Conservation (phyloP, 2,113 vertebrate species). For the Macroglossus sobrinus region DNA sequence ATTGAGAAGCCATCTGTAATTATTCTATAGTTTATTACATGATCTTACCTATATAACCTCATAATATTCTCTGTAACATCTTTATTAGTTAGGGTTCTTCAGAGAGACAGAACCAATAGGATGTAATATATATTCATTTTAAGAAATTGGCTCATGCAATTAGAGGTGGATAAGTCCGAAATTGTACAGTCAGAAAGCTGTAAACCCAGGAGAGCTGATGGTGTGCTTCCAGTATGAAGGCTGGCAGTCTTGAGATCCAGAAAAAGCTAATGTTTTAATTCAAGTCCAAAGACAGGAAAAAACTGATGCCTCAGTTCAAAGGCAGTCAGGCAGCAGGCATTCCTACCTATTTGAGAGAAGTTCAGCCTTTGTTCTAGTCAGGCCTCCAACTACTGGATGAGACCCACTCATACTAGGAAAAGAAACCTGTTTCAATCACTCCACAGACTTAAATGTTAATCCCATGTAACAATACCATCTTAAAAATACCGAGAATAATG, state of each 20-base stretch:
- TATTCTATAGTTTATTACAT: background rate
- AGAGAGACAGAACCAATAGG: background rate
- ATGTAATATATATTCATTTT: background rate
- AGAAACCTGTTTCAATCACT: background rate
- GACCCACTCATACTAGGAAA: rapidly evolving
- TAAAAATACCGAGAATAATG: background rate
- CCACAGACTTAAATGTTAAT: background rate
- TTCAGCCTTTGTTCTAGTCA: background rate
- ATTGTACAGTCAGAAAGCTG: background rate
- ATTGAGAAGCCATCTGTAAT: background rate
- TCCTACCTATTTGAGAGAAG: background rate
- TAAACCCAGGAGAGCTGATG: background rate
- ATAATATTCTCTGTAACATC: background rate
- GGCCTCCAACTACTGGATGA: background rate
- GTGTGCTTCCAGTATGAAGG: background rate
- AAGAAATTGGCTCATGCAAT: background rate
- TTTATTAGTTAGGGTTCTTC: background rate
- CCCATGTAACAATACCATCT: background rate
- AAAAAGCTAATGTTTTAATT: background rate
- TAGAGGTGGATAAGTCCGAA: background rate
- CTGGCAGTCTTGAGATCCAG: background rate
- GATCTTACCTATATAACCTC: background rate
- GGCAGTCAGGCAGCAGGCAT: background rate
- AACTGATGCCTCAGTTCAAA: background rate
- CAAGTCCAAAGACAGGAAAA: background rate